Evolutionary conservation across 1,140 invertebrate genomes (phyloP), one percentile per base, ranked within the genome.

Genomic region (Macrosteles quadrilineatus): DNA sequence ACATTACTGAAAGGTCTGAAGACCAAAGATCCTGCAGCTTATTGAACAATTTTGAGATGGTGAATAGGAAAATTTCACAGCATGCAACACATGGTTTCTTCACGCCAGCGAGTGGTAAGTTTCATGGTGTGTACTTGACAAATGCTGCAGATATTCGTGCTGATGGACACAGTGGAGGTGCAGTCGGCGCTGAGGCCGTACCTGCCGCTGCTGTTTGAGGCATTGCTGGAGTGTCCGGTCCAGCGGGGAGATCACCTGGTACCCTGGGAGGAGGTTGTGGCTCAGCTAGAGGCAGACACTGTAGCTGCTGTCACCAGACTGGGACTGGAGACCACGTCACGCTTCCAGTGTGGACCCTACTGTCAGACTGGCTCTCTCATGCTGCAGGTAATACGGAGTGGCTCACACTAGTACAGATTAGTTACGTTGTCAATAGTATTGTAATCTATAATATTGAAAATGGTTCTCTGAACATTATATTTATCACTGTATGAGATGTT

Each of bases 221-320:
- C 86, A 1, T 76, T 95, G 27, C 84, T 87, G 55, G 92, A 91
- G 78, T 85, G 85, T 45, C 86, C 89, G 11, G 80, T 91, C 23
- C 75, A 81, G 62, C 81, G 86, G 69, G 85, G 87, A 75, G 81
- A 80, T 47, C 78, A 81, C 76, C 70, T 88, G 2, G 81, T 91
- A 2, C 83, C 87, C 0, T 88, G 92, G 79, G 88, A 93, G 76
- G 83, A 89, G 11, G 85, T 95, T 27, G 88, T 95, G n/a, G 83
- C 87, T 1, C 84, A 90, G 77, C 83, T 94, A 2, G 90, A 93
- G 76, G 82, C 84, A 65, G 91, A 95, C 74, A 92, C 90, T 0
- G 83, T 93, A 21, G 79, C 79, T 23, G 83, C 82, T 74, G 77
- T 75, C n/a, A 82, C 83, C 31, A 78, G 81, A n/a, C 77, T 94